phyloP scores from a whole-genome alignment of 2,888 invertebrate genomes.

The Cyrtodaria siliqua region DNA sequence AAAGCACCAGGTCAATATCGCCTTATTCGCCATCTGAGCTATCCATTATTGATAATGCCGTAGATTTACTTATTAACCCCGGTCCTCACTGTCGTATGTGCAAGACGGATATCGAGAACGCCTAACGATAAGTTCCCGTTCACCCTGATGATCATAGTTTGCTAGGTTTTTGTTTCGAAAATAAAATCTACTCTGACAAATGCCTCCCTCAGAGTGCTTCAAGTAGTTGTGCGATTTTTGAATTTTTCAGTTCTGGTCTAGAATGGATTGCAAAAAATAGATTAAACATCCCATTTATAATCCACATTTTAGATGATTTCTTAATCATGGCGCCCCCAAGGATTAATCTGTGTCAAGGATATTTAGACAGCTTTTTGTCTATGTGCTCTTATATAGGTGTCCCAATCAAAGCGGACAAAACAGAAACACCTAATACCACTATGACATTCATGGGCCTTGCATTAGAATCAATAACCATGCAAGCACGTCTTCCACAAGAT shows the following conservation, averaged over 20 bases:
- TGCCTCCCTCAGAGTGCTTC: slow-evolving; percentile 38
- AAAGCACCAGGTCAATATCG: slow-evolving; percentile 37
- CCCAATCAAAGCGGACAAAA: slow-evolving; percentile 41
- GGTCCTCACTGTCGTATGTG: slow-evolving; percentile 24
- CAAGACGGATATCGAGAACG: slow-evolving; percentile 39
- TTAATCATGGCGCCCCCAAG: slow-evolving; percentile 11
- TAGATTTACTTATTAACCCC: neutral
- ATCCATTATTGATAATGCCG: slow-evolving; percentile 45
- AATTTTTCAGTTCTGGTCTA: slow-evolving; percentile 21
- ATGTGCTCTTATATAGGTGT: slow-evolving; percentile 19
- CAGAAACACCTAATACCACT: slow-evolving; percentile 3
- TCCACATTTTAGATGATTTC: slow-evolving; percentile 45
- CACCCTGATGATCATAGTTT: slow-evolving; percentile 40
- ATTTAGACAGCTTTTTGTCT: slow-evolving; percentile 7
- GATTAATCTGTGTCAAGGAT: slow-evolving; percentile 2
- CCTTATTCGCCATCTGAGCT: slow-evolving; percentile 50
- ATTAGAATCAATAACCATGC: slow-evolving; percentile 40
- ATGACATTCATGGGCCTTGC: slow-evolving; percentile 43
- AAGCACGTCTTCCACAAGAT: slow-evolving; percentile 35
- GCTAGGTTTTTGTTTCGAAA: slow-evolving; percentile 25
- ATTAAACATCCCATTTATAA: slow-evolving; percentile 2
- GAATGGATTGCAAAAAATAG: slow-evolving; percentile 5
- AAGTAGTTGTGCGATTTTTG: slow-evolving; percentile 34
- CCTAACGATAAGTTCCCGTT: slow-evolving; percentile 26
- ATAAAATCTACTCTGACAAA: slow-evolving; percentile 30